Base-by-base conservation (phyloP, 37 sponge, comb jelly and placozoan genomes). In the Diacarnus erythraeanus region DNA sequence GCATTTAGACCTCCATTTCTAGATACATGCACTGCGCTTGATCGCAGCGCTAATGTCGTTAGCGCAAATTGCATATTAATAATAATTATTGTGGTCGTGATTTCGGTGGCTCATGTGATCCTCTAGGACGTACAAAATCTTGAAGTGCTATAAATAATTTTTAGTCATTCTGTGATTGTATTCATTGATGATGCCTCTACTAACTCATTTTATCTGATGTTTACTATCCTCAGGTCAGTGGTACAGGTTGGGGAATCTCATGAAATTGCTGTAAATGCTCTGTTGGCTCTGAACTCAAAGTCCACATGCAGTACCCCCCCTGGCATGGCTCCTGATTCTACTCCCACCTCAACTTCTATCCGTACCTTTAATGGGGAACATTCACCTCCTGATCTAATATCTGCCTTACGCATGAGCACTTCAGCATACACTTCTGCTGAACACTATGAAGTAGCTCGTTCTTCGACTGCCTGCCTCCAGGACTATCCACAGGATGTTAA, bases 241-340 rank as follows among this genome's bases (percentile, higher is more conserved):
- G 78, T 71, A 15, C 66, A 65, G 33, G 72, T 76, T 29, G 56
- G 59, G 20, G 80, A 79, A 1, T 71, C 80, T 35, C 77, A 82
- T 12, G 77, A 82, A 51, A 77, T 76, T 25, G 88, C 88, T 25
- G 83, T 75, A 17, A 88, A 71, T 88, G 88, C 88, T 21, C 83
- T 88, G 18, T 59, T 88, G 23, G 41, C 77, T 39, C 77, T 84
- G 34, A 84, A 84, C 71, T 41, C 80, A 15, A 77, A 74, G 29
- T 57, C 73, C 21, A 75, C 88, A 0, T 72, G 78, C 1, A 77
- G 40, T 22, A 57, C 78, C 40, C 71, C 83, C 29, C 78, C 83
- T 5, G 56, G 60, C 0, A 31, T 38, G 40, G 57, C 71, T 12
- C 64, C 76, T 18, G 65, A 77, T 15, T 58, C 83, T 56, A 57